These are phyloP conservation scores for Rhinolophus ferrumequinum DNA, from an alignment of 2,113 vertebrate genomes.

Conservation along the genomic window DNA sequence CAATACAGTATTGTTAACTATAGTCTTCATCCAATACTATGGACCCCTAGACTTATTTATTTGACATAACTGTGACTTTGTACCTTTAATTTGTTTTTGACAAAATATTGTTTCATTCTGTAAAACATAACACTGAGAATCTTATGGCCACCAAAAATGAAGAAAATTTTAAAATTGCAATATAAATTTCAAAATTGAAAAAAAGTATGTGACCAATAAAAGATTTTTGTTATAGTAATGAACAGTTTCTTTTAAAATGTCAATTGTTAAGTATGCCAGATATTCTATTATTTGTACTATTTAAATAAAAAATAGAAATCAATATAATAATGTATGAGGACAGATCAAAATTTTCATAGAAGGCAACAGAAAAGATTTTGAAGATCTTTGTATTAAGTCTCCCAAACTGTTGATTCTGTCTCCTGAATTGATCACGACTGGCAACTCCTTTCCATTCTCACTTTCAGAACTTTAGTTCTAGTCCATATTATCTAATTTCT, in stretches of 20 bases:
- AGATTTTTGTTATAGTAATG: not conserved
- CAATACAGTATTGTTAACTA: not conserved
- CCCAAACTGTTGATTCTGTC: not conserved
- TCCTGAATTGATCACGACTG: not conserved
- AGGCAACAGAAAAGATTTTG: not conserved
- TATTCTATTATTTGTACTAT: not conserved
- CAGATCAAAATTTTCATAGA: not conserved
- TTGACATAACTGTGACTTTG: not conserved
- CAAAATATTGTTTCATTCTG: not conserved
- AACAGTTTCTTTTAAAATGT: not conserved
- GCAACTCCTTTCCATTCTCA: not conserved
- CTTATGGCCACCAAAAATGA: not conserved
- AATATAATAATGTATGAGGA: not conserved
- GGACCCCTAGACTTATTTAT: not conserved
- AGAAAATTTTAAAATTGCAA: not conserved
- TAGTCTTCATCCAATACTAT: not conserved
- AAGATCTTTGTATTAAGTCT: not conserved
- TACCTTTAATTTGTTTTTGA: not conserved
- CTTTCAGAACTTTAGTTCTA: not conserved
- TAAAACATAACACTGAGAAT: not conserved
- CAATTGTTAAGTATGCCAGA: not conserved
- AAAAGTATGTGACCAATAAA: not conserved
- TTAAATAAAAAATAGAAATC: not conserved
- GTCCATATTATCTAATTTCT: not conserved
- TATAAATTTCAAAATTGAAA: not conserved